Percentiles rank a stretch among this genome's conserved stretches.
phyloP scores from a whole-genome alignment of 2,888 invertebrate genomes.

The Cephus pulcher region DNA sequence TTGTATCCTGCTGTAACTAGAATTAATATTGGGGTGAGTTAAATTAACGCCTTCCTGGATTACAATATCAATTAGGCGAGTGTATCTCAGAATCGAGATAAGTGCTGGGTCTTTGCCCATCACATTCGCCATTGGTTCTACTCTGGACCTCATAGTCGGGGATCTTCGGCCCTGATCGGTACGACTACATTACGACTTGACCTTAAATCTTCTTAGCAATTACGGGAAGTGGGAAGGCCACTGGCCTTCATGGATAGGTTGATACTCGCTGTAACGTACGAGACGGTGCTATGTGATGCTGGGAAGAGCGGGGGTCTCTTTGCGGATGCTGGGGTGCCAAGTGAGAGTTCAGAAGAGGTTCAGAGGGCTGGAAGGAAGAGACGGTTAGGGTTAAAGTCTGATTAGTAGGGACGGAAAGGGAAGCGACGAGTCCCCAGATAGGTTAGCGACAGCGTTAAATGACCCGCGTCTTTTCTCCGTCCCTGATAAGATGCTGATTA shows the following conservation, averaged over 20 bases:
- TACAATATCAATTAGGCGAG: constrained; percentile 26
- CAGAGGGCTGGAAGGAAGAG: constrained; percentile 14
- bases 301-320: neutral
- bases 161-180: neutral
- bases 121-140: constrained; percentile 14
- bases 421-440: constrained; percentile 21
- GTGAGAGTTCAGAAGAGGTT: constrained; percentile 2
- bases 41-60: constrained; percentile 31
- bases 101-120: constrained; percentile 9
- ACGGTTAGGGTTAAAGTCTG: constrained; percentile 26
- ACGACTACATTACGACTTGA: constrained; percentile 35
- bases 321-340: constrained; percentile 7
- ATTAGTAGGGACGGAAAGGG: constrained; percentile 19
- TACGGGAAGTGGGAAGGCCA: constrained; percentile 55
- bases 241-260: constrained; percentile 22
- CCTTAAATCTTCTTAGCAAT: constrained; percentile 58
- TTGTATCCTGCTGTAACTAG: constrained; percentile 36
- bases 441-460: constrained; percentile 23
- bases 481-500: constrained; percentile 25
- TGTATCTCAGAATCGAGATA: constrained; percentile 17
- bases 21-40: constrained; percentile 32
- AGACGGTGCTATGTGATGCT: constrained; percentile 2
- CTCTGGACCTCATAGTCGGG: neutral
- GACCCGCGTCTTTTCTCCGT: constrained; percentile 17
- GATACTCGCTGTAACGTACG: constrained; percentile 8